phyloP scores from a whole-genome alignment of 2,797 vertebrate genomes.

The Lithobates pipiens region DNA sequence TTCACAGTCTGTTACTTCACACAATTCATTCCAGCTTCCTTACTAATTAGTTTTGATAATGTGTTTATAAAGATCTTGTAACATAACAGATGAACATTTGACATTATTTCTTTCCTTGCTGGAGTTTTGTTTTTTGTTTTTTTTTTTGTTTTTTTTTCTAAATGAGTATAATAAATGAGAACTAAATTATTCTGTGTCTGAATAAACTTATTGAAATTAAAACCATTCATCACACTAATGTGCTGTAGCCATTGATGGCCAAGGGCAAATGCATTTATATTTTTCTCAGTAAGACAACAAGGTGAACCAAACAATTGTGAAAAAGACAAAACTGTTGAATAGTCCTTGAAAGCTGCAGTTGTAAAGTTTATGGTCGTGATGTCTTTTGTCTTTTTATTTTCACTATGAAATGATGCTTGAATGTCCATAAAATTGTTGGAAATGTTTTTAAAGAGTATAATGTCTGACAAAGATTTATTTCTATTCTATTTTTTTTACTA shows the following conservation, averaged over 20 bases:
- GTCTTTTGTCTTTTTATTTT: constrained; percentile 29
- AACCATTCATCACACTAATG: constrained; percentile 84
- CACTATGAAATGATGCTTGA: constrained; percentile 1
- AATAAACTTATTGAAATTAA: constrained; percentile 84
- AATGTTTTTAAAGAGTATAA: too few relatives aligned
- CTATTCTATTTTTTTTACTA: neutral
- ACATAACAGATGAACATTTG: constrained; percentile 32
- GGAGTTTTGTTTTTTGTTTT: neutral
- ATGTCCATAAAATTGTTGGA: constrained; percentile 10
- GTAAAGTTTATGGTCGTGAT: neutral
- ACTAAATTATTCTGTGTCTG: constrained; percentile 63
- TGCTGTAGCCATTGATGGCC: constrained; percentile 73
- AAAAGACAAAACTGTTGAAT: constrained; percentile 44
- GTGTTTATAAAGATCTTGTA: constrained; percentile 43
- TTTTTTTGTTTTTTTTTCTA: neutral
- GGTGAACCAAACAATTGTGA: constrained; percentile 60
- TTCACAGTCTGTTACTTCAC: constrained; percentile 24
- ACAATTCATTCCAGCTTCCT: constrained; percentile 12
- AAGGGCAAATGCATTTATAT: constrained; percentile 73
- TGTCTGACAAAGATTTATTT: neutral
- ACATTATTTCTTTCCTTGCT: constrained; percentile 13
- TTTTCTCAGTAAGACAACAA: constrained; percentile 68
- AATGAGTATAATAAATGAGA: constrained; percentile 55
- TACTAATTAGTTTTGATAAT: constrained; percentile 55
- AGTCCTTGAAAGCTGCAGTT: constrained; percentile 35